Percentiles rank a stretch among this genome's conserved stretches.
Evolutionary conservation across 2,113 vertebrate genomes (phyloP).

Genomic region (Gadus macrocephalus): DNA sequence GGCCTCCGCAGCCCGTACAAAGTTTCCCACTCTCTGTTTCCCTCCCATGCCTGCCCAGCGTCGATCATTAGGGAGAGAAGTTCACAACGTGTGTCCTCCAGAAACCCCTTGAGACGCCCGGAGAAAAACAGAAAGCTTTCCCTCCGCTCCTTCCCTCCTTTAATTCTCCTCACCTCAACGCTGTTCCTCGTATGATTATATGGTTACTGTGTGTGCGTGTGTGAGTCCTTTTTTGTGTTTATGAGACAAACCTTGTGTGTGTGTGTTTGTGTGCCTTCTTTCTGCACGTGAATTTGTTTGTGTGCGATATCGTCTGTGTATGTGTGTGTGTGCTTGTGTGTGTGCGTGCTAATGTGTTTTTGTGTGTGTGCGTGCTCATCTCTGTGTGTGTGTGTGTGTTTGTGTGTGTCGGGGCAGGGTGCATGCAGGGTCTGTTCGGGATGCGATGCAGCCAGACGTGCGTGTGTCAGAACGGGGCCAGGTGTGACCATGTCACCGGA

Average conservation of each 20-base stretch:
- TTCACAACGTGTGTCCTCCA: constrained; percentile 36
- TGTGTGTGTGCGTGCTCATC: not conserved
- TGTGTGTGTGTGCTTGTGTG: no score
- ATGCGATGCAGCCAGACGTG: constrained; percentile 55
- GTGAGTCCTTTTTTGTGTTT: no score
- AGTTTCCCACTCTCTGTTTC: constrained; percentile 43
- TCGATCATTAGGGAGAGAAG: constrained; percentile 40
- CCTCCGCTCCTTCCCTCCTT: not conserved
- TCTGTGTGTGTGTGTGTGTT: constrained; percentile 1
- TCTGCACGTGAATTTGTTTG: no score
- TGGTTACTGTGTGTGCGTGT: not conserved
- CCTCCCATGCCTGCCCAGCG: constrained; percentile 43
- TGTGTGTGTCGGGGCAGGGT: constrained; percentile 48
- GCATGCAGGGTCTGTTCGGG: constrained; percentile 51
- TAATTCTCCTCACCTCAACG: not conserved
- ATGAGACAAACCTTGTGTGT: not conserved
- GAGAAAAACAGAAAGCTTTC: no score
- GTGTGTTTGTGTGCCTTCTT: not conserved
- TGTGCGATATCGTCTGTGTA: no score
- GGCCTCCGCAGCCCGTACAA: constrained; percentile 58
- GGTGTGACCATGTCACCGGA: constrained; percentile 57
- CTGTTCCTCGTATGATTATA: not conserved
- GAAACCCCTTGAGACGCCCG: constrained; percentile 1
- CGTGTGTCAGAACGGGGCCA: constrained; percentile 57
- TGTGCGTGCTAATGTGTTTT: not conserved